These are phyloP conservation scores for Chelonus insularis DNA, from an alignment of 1,140 invertebrate species.

Conservation along the genomic window DNA sequence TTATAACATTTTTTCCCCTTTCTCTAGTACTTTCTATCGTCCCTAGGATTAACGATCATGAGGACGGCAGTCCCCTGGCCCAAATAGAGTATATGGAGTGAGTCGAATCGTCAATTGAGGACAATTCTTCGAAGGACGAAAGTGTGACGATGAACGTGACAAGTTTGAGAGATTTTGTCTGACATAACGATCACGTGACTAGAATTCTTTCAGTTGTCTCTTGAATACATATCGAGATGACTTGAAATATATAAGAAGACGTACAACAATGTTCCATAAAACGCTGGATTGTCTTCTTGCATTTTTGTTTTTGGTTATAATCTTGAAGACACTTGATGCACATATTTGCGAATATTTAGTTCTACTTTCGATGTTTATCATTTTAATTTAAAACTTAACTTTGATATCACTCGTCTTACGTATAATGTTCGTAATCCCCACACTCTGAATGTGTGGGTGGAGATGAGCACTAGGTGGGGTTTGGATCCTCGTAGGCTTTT, in stretches of 20 bases:
- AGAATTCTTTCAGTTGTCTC: conserved; percentile 4
- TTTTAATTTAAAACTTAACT: conserved; percentile 9
- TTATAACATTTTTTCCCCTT: neutral
- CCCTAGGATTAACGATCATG: conserved; percentile 10
- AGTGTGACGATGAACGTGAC: conserved; percentile 22
- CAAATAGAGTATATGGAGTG: neutral
- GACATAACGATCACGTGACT: conserved; percentile 17
- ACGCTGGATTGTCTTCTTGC: neutral
- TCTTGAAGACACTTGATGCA: conserved; percentile 10
- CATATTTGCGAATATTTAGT: conserved; percentile 13
- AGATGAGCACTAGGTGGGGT: conserved; percentile 59
- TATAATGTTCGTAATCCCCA: conserved; percentile 54
- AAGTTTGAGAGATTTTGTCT: conserved; percentile 23
- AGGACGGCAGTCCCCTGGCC: conserved; percentile 5
- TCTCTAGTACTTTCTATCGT: neutral
- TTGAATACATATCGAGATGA: neutral
- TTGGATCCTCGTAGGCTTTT: conserved; percentile 57
- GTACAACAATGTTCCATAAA: neutral
- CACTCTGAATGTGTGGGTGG: conserved; percentile 56
- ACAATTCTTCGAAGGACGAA: conserved; percentile 17
- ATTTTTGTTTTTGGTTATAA: conserved; percentile 28
- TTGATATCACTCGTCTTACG: conserved; percentile 35
- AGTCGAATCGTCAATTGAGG: neutral
- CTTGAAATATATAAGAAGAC: neutral
- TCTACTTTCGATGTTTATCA: conserved; percentile 26